Conservation (phyloP, 2,113 vertebrate genomes). For the Aegithalos caudatus region DNA sequence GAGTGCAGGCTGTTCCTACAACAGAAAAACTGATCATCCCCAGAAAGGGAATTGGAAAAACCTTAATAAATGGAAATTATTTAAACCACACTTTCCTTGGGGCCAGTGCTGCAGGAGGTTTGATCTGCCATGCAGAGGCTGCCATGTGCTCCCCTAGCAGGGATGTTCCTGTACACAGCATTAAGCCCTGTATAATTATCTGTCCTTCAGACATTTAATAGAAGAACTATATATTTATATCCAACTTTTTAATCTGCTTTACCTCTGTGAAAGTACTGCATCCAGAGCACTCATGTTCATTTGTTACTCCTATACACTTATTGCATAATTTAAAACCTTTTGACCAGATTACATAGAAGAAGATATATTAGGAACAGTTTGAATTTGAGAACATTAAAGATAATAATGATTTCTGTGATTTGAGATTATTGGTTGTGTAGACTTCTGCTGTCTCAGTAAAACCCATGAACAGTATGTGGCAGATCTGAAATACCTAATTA, state of each 20-base stretch:
- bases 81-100: background rate
- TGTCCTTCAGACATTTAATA: background rate
- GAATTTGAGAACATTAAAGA: background rate
- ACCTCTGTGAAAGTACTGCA: background rate
- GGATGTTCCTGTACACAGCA: background rate
- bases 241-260: background rate
- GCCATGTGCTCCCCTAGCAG: background rate
- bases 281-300: background rate
- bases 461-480: too few species aligned
- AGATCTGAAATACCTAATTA: background rate
- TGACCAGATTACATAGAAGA: background rate
- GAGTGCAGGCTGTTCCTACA: background rate
- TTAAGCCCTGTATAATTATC: background rate
- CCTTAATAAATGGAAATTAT: background rate
- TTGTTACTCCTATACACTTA: rapidly evolving
- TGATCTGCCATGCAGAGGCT: background rate
- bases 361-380: background rate
- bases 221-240: background rate
- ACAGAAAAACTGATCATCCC: background rate
- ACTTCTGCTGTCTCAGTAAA: background rate
- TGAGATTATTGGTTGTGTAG: background rate
- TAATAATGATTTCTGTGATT: background rate
- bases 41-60: background rate
- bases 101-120: background rate
- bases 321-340: background rate